Conservation (phyloP, 2,113 vertebrate species). For the Camelus dromedarius region DNA sequence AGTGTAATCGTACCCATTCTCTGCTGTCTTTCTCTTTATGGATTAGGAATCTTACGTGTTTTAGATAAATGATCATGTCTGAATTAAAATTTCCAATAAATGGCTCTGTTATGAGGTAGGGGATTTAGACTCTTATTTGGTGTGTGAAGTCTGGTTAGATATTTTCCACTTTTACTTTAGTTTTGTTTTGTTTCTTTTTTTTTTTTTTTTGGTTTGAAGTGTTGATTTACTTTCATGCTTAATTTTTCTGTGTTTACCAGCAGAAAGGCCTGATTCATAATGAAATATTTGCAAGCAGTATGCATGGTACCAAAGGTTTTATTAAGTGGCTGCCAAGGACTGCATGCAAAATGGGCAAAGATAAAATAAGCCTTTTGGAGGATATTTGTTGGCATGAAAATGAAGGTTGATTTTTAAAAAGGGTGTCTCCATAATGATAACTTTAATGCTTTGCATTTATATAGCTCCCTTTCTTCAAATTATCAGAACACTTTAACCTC, state of each 20-base stretch:
- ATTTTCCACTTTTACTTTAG: slow-evolving; percentile 69
- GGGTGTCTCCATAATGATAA: slow-evolving; percentile 1
- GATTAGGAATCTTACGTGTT: neutral
- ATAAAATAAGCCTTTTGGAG: slow-evolving; percentile 1
- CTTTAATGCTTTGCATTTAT: neutral
- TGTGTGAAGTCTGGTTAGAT: slow-evolving; percentile 74
- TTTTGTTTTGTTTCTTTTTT: slow-evolving; percentile 63
- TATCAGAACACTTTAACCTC: neutral
- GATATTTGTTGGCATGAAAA: neutral
- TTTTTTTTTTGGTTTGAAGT: slow-evolving; percentile 63
- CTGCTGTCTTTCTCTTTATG: neutral
- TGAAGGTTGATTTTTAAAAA: neutral
- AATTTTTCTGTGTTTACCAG: neutral
- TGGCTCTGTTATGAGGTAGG: neutral
- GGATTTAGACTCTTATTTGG: slow-evolving; percentile 62
- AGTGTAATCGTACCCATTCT: neutral
- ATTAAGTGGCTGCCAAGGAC: neutral
- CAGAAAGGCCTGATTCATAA: slow-evolving; percentile 60
- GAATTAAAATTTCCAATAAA: slow-evolving; percentile 78
- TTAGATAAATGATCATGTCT: slow-evolving; percentile 55
- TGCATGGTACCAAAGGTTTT: neutral
- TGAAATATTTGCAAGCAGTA: slow-evolving; percentile 53
- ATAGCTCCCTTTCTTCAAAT: neutral
- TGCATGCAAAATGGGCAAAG: slow-evolving; percentile 2
- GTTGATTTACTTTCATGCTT: slow-evolving; percentile 49